phyloP scores from a whole-genome alignment of 2,797 vertebrate genomes.

The Siniperca scherzeri region DNA sequence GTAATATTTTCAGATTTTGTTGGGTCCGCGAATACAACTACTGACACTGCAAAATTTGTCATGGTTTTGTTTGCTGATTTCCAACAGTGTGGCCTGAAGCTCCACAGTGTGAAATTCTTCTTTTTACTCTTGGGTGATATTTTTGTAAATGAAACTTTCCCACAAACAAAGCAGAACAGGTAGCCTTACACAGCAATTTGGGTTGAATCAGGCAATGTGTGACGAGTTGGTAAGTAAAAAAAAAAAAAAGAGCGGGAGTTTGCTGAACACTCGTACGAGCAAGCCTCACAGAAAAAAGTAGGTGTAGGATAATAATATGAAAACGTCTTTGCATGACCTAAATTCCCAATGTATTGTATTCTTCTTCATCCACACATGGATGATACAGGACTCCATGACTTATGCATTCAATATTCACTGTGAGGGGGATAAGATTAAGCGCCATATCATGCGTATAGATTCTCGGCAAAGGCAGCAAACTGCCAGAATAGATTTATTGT shows the following conservation, averaged over 20 bases:
- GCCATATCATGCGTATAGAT: not conserved
- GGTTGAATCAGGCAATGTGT: no score
- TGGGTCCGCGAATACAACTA: not conserved
- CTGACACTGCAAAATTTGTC: no score
- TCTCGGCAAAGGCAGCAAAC: not conserved
- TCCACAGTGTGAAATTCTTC: not conserved
- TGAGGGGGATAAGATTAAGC: not conserved
- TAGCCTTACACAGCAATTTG: not conserved
- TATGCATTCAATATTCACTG: not conserved
- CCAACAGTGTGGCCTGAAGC: not conserved
- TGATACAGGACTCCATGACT: not conserved
- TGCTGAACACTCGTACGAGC: not conserved
- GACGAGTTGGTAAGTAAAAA: no score
- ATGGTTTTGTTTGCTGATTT: not conserved
- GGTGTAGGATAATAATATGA: no score
- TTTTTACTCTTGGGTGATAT: not conserved
- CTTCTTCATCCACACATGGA: not conserved
- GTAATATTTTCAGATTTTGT: not conserved
- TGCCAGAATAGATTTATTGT: slow-evolving; percentile 2
- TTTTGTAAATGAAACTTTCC: no score
- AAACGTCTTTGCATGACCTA: not conserved
- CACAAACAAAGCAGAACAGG: no score
- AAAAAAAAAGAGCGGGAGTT: not conserved
- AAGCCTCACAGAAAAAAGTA: not conserved
- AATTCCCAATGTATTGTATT: no score